Evolutionary conservation across 2,888 invertebrate species (phyloP).

Genomic region (Trachelus iudaicus): DNA sequence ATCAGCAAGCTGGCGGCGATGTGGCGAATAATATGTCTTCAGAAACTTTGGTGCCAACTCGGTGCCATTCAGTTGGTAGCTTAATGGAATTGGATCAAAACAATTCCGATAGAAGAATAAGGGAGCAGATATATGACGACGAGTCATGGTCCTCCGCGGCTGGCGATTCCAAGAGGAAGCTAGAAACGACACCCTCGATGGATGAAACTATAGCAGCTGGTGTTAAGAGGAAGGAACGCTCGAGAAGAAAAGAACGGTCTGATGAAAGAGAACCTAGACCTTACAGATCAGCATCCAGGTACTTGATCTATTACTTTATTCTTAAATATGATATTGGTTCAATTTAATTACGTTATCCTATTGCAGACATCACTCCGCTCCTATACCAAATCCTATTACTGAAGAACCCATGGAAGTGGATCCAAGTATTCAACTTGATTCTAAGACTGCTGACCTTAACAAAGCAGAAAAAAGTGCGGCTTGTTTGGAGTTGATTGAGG

Average conservation of each 20-base stretch:
- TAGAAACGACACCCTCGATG: conserved; percentile 80
- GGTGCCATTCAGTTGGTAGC: conserved; percentile 78
- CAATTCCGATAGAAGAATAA: conserved; percentile 78
- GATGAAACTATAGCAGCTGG: conserved; percentile 66
- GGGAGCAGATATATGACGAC: conserved; percentile 78
- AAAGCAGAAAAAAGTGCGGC: conserved; percentile 57
- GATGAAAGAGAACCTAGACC: conserved; percentile 51
- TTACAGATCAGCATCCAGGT: conserved; percentile 51
- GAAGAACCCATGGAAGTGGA: conserved; percentile 58
- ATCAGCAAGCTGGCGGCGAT: conserved; percentile 57
- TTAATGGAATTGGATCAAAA: conserved; percentile 78
- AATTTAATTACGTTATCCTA: background rate
- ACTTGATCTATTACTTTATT: conserved; percentile 11
- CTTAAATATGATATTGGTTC: background rate
- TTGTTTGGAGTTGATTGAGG: conserved; percentile 65
- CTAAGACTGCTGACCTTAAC: conserved; percentile 40
- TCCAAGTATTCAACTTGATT: conserved; percentile 22
- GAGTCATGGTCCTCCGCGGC: conserved; percentile 62
- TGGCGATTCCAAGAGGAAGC: conserved; percentile 77
- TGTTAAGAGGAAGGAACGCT: conserved; percentile 74
- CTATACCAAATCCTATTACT: conserved; percentile 53
- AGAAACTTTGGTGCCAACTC: conserved; percentile 62
- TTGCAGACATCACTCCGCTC: conserved; percentile 55
- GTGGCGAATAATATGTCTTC: conserved; percentile 49
- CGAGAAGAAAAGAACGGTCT: conserved; percentile 50